phyloP scores from a whole-genome alignment of 2,888 invertebrate species.

The Agriopis aurantiaria region DNA sequence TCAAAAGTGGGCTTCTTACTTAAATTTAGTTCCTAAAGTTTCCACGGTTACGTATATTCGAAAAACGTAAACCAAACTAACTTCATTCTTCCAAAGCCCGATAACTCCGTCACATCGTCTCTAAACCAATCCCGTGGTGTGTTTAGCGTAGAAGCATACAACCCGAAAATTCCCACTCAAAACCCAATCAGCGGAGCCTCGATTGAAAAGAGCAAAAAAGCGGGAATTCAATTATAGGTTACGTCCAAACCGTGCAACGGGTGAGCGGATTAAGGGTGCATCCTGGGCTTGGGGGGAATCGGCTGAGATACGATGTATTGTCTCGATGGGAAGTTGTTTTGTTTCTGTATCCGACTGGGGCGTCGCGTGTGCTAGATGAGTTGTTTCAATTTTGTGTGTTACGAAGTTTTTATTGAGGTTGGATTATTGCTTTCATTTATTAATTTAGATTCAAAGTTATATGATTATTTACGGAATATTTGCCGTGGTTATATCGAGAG shows the following conservation, averaged over 20 bases:
- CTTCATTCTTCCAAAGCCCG: neutral
- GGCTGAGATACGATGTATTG: slow-evolving; percentile 11
- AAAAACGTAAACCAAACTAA: neutral
- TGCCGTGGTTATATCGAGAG: no score
- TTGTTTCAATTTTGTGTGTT: neutral
- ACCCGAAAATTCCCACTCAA: slow-evolving; percentile 43
- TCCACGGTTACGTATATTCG: no score
- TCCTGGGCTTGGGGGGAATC: neutral
- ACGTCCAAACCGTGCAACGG: slow-evolving; percentile 41
- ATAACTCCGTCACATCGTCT: slow-evolving; percentile 5
- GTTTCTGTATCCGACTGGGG: neutral
- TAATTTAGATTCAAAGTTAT: no score
- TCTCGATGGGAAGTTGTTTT: neutral
- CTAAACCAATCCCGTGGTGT: slow-evolving; percentile 30
- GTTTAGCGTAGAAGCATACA: slow-evolving; percentile 38
- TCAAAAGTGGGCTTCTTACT: no score
- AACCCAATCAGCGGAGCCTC: slow-evolving; percentile 44
- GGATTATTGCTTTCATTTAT: no score
- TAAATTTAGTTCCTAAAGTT: no score
- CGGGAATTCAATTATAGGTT: slow-evolving; percentile 47
- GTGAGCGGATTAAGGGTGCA: slow-evolving; percentile 30
- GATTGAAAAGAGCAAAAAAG: slow-evolving; percentile 47
- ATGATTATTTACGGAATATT: no score
- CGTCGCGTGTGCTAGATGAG: neutral
- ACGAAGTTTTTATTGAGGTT: neutral